Conservation (phyloP, 2,113 vertebrate species). For the Ammospiza caudacuta region DNA sequence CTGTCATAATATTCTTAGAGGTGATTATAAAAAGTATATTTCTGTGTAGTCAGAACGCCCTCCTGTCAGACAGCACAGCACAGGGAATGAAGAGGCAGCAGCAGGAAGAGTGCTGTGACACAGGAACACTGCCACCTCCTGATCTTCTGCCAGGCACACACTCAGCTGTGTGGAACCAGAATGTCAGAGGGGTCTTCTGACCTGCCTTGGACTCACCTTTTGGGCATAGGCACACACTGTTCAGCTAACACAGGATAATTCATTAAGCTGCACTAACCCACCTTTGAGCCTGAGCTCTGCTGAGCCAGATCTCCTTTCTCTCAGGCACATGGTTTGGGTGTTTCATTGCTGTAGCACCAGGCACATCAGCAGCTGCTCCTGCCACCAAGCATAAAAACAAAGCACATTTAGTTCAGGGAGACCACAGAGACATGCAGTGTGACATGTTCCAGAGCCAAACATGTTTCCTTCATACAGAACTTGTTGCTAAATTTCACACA, state of each 20-base stretch:
- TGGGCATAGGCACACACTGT: neutral
- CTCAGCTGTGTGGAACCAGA: neutral
- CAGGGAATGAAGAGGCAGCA: neutral
- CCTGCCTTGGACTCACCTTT: fast-evolving
- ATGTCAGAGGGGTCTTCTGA: neutral
- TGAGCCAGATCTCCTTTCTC: neutral
- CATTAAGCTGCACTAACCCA: neutral
- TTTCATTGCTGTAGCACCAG: neutral
- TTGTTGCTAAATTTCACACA: neutral
- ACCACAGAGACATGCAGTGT: fast-evolving
- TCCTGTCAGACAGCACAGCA: neutral
- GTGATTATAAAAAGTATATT: constrained; percentile 44
- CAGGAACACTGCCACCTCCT: constrained; percentile 53
- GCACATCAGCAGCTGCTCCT: neutral
- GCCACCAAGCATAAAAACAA: neutral
- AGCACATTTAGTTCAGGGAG: neutral
- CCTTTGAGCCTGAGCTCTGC: neutral
- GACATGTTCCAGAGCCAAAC: neutral
- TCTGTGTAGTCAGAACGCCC: constrained; percentile 14
- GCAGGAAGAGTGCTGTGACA: neutral
- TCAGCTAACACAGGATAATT: neutral
- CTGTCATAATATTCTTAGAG: constrained; percentile 47
- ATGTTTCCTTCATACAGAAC: fast-evolving
- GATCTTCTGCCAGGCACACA: neutral
- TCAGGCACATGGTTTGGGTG: fast-evolving